Conservation (phyloP, 1,140 invertebrate species). For the Diprion similis region DNA sequence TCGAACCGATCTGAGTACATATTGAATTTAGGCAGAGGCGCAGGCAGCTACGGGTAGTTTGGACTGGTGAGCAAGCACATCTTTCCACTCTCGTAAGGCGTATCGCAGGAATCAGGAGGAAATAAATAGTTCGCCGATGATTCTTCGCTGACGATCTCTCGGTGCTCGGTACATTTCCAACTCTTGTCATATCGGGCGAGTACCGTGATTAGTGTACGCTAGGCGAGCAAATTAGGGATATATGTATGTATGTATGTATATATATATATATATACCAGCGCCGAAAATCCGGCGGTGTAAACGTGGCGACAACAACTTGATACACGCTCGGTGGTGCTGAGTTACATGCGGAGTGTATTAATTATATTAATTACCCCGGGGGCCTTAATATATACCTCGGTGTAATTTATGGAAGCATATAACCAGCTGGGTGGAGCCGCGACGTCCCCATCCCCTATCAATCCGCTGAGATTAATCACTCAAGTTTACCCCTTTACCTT, state of each 20-base stretch:
- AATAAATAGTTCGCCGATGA: too few species aligned
- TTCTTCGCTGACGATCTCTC: too few species aligned
- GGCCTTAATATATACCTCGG: constrained; percentile 20
- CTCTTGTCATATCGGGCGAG: too few species aligned
- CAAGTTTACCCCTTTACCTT: constrained; percentile 42
- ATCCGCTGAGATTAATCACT: constrained; percentile 56
- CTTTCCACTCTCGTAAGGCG: too few species aligned
- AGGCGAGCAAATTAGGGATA: too few species aligned
- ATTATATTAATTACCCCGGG: constrained; percentile 38
- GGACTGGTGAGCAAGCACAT: background rate
- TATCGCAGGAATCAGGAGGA: too few species aligned
- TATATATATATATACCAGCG: background rate
- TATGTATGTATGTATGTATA: background rate
- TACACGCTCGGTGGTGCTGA: background rate
- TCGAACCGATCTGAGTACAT: background rate
- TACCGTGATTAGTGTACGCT: too few species aligned
- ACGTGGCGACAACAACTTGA: background rate
- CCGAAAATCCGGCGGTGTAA: background rate
- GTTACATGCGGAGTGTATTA: constrained; percentile 42
- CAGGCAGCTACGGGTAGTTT: background rate
- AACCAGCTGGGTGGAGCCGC: constrained; percentile 34
- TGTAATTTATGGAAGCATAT: constrained; percentile 50
- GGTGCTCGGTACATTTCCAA: too few species aligned
- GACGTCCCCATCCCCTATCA: constrained; percentile 46
- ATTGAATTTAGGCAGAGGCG: background rate